A percentile compares a stretch with the other conserved stretches of the same genome.
Conservation (phyloP, 2,113 vertebrate species). For the Ploceus nigricollis region DNA sequence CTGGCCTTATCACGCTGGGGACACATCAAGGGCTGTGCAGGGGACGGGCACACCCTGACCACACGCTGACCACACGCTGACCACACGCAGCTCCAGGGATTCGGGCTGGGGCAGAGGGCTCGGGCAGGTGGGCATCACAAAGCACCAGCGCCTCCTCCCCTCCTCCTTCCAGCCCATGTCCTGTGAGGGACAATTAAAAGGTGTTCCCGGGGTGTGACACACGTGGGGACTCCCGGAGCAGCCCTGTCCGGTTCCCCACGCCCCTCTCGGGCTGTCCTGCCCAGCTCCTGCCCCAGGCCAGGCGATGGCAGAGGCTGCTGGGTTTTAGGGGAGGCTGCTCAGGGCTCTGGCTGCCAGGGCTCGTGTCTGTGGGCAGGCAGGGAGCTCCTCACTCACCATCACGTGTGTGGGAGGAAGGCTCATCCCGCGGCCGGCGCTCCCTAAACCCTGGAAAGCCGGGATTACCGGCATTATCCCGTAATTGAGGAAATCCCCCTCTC, state of each 20-base stretch:
- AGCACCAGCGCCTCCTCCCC: background rate
- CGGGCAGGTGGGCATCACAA: background rate
- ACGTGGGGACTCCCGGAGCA: background rate
- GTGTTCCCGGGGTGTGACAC: background rate
- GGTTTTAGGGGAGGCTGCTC: background rate
- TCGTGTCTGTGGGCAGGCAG: background rate
- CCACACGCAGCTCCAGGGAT: fast-evolving
- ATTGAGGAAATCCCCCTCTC: constrained; percentile 2
- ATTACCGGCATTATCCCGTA: background rate
- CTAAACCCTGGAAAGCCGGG: background rate
- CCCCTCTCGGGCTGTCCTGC: background rate
- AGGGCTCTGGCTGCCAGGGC: background rate
- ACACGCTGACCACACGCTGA: background rate
- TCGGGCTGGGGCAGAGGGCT: background rate
- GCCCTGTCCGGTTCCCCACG: fast-evolving
- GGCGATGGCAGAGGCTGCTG: fast-evolving
- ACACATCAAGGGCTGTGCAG: fast-evolving
- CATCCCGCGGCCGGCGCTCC: background rate
- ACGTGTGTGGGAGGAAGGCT: background rate
- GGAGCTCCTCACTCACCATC: background rate
- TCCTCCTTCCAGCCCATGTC: background rate
- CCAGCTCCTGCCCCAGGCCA: background rate
- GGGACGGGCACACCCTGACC: background rate
- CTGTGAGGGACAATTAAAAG: background rate
- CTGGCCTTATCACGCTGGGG: background rate